Base-by-base conservation (phyloP, 2,888 invertebrate species). In the Rugalucina vietnamica region DNA sequence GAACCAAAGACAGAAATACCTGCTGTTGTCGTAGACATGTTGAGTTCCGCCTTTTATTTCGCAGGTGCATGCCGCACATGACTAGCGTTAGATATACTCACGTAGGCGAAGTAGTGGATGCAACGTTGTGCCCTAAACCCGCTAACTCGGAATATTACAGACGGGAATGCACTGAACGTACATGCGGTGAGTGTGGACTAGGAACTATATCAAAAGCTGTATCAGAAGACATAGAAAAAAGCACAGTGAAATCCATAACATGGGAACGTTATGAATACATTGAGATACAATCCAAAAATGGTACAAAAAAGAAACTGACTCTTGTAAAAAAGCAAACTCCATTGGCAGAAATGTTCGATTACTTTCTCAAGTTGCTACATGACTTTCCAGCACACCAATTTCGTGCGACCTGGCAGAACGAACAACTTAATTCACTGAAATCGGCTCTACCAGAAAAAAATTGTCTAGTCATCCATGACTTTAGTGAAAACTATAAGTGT, bases 401-500 rank as follows among this genome's bases (percentile, higher is more conserved):
- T 49, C 50, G 80, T 5, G 76, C 76, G 8, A 39, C 34, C 10
- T 83, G 79, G 79, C 79, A 80, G 36, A n/a, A 27, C 10, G 12
- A 65, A 8, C 76, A 83, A 50, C 50, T 79, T 24, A 57, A 32
- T 29, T 32, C 29, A 12, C 29, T 79, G 37, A 21, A 65, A 10
- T 37, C 76, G 1, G 80, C 65, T 50, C 34, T 79, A 39, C 80
- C 84, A 18, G 21, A 27, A 14, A 39, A 60, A n/a, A 70, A 84
- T 36, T 80, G 80, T 57, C 21, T 84, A 0, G 65, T 75, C 1
- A 34, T 84, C n/a, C 84, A 84, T 74, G 81, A 84, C 65, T 84
- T 74, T 32, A 77, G 80, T n/a, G 84, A 81, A 81, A 81, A 84
- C 57, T 84, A 78, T 34, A 76, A 54, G 43, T 84, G 84, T 39